Percentiles rank a stretch among this genome's conserved stretches.
Evolutionary conservation across 2,797 vertebrate species (phyloP).

Genomic region (Galago senegalensis): DNA sequence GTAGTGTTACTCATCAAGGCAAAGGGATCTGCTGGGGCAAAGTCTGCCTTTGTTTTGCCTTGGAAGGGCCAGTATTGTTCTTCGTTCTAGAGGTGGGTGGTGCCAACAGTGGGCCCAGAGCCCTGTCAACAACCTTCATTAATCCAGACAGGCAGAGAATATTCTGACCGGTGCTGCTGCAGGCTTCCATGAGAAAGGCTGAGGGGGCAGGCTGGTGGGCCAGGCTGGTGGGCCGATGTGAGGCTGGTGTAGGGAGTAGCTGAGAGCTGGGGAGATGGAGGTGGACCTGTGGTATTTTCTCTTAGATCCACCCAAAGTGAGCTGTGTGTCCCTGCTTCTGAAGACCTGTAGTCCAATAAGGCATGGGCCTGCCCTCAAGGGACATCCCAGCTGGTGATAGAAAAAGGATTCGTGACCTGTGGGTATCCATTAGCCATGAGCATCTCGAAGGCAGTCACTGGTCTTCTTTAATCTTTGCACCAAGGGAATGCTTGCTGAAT

Average conservation of each 20-base stretch:
- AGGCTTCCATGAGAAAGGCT: no score
- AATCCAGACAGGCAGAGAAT: not conserved
- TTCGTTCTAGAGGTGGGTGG: slow-evolving; percentile 65
- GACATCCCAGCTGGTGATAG: not conserved
- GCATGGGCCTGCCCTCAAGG: not conserved
- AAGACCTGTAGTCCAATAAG: not conserved
- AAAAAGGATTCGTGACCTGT: not conserved
- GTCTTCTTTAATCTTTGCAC: not conserved
- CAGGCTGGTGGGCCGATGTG: not conserved
- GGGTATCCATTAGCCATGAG: not conserved
- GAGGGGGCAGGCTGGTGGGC: not conserved
- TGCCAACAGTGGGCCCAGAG: slow-evolving; percentile 11
- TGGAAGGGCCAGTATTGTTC: slow-evolving; percentile 52
- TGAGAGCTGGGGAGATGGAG: not conserved
- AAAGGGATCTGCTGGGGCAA: slow-evolving; percentile 71
- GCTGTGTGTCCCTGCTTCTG: not conserved
- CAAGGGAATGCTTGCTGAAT: not conserved
- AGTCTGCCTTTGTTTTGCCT: slow-evolving; percentile 78
- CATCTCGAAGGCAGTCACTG: not conserved
- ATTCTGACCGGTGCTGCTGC: not conserved
- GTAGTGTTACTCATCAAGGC: slow-evolving; percentile 64
- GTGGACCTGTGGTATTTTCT: not conserved
- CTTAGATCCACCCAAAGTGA: not conserved
- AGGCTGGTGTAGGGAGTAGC: not conserved
- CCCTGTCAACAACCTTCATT: slow-evolving; percentile 5